Base-by-base conservation (phyloP, 1,140 invertebrate genomes). In the Penaeus indicus region DNA sequence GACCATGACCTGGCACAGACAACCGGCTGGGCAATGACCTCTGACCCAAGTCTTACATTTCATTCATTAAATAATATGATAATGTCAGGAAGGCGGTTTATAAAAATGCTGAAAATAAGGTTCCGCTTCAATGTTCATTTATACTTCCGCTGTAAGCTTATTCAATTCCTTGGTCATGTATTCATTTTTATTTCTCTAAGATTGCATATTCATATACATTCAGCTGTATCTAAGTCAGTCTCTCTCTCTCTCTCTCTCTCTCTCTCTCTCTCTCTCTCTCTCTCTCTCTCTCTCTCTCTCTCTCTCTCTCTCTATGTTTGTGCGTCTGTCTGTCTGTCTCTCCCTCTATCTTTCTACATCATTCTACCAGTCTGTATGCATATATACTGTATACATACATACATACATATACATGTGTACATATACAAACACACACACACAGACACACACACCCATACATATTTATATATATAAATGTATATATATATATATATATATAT, bases 341-440 rank as follows among this genome's bases (percentile, higher is more conserved):
- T 61, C 54, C 5, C 4, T 54, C 5, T 54, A 4, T 21, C 4
- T 21, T 1, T 4, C 0, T 61, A 18, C 8, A 19, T 22, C 25
- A 42, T 25, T 22, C 25, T 47, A 27, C 19, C 54, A 22, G 19
- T 60, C 19, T 47, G 32, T 19, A 22, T 32, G 16, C 5, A 75
- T 75, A 18, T 25, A 27, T 77, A 38, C 2, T 77, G 32, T 77
- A 77, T 42, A 77, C 32, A 32, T 77, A 77, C 32, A 42, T 77
- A 77, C 22, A 77, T 77, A 77, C 32, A 77, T 77, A 32, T 38
- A 38, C 42, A 77, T 77, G 42, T 77, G 2, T 77, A 78, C 21
- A 42, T 22, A 78, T 38, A 78, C 7, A 78, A 0, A 38, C 7
- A 47, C 4, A 78, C n/a, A 25, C 32, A 21, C 10, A 5, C 0